These are phyloP conservation scores for Lates calcarifer DNA, from an alignment of 2,113 vertebrate genomes.

Conservation along the genomic window DNA sequence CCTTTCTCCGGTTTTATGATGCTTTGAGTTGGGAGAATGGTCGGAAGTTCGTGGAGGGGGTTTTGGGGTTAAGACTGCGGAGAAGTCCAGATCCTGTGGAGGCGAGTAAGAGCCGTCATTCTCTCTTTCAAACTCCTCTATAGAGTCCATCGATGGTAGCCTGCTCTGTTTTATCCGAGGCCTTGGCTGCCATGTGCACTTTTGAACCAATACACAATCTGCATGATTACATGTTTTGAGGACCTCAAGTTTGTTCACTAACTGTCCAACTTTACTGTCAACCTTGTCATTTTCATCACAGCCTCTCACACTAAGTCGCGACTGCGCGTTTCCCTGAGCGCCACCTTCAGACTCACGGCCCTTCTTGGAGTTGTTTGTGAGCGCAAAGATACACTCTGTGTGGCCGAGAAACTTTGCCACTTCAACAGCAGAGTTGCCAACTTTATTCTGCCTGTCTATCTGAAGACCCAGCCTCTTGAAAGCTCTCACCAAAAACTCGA, in stretches of 20 bases:
- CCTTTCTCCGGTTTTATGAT: conserved; percentile 3
- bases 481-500: conserved; percentile 82
- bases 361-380: conserved; percentile 62
- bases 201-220: neutral
- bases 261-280: conserved; percentile 29
- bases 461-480: conserved; percentile 84
- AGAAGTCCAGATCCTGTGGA: conserved; percentile 41
- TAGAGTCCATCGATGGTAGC: conserved; percentile 79
- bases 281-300: neutral
- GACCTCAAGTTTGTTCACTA: conserved; percentile 28
- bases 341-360: conserved; percentile 7
- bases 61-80: conserved; percentile 53
- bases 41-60: conserved; percentile 27
- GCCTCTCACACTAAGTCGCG: neutral
- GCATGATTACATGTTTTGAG: conserved; percentile 5
- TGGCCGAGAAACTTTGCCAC: conserved; percentile 82
- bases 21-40: neutral
- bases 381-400: conserved; percentile 75
- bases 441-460: conserved; percentile 82
- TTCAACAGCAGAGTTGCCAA: conserved; percentile 80
- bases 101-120: conserved; percentile 13
- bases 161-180: conserved; percentile 29
- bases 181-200: neutral
- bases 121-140: conserved; percentile 79
- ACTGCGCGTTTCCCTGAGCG: conserved; percentile 5